Base-by-base conservation (phyloP, 2,113 vertebrate genomes). In the Festucalex cinctus region DNA sequence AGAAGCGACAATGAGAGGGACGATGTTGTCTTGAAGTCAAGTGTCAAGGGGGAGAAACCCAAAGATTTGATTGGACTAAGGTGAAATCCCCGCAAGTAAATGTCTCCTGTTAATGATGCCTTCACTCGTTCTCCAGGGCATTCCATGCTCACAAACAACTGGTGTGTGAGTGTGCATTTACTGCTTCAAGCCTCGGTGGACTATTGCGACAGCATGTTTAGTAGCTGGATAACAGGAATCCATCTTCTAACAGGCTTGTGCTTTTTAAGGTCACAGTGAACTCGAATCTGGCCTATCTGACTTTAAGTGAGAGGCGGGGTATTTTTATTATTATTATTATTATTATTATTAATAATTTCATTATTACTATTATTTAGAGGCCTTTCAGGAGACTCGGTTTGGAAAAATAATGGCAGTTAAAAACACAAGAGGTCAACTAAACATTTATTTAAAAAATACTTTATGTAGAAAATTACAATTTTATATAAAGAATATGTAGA, bases 111-210 rank as follows among this genome's bases (percentile, higher is more conserved):
- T 43, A 62, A 62, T 24, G 59, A 43, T 20, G 59, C n/a, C 59
- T 24, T 43, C n/a, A 24, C n/a, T 41, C 5, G 13, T 43, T n/a
- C 37, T 24, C 36, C 13, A 43, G 59, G 37, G 59, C n/a, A 22
- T 51, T 51, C 48, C 48, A 20, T 51, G 48, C 20, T 51, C 57
- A 59, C 57, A 59, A 59, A 36, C 57, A 62, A 43, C 37, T 43
- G 13, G n/a, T 13, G 22, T 12, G 22, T 43, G 53, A 56, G 6
- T 54, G n/a, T 56, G 32, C 24, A 17, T 28, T 26, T 26, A 56
- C 51, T 54, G 12, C 13, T 56, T 56, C 26, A 56, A 28, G 13
- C 20, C 35, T 10, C n/a, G 9, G 20, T 37, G 58, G 16, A 19
- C 5, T 60, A 19, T 39, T 37, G 58, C 37, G 35, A 39, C 35